Evolutionary conservation across 1,140 invertebrate species (phyloP).

Genomic region (Sinella curviseta): DNA sequence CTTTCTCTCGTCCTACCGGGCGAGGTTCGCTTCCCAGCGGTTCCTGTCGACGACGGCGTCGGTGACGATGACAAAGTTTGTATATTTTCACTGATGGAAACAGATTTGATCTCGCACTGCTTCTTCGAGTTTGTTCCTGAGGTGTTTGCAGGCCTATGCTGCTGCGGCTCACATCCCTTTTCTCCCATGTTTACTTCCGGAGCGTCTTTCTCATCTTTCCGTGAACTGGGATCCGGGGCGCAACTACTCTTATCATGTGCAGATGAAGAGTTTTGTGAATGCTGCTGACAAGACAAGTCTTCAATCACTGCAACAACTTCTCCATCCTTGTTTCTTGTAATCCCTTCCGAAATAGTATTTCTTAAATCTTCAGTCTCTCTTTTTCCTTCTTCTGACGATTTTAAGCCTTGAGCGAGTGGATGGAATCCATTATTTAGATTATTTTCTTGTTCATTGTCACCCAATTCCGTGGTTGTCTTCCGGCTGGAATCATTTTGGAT

Average conservation of each 20-base stretch:
- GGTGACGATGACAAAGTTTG: not conserved
- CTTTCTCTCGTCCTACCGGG: not conserved
- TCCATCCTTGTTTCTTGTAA: not conserved
- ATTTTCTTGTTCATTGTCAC: slow-evolving; percentile 23
- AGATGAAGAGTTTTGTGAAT: not conserved
- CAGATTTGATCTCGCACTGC: not conserved
- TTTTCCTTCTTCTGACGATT: not conserved
- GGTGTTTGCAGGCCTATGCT: not conserved
- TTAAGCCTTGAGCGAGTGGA: not conserved
- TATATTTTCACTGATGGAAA: not conserved
- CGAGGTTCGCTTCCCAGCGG: not conserved
- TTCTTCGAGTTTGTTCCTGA: not conserved
- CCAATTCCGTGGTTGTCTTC: not conserved
- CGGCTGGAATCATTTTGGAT: slow-evolving; percentile 12
- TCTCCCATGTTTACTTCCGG: not conserved
- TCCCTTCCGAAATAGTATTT: not conserved
- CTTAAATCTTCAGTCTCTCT: not conserved
- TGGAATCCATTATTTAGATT: slow-evolving; percentile 18
- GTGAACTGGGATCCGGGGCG: not conserved
- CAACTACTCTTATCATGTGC: no score
- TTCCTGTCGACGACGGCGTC: not conserved
- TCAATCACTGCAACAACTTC: no score
- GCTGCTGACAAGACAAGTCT: not conserved
- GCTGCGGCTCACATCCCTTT: not conserved
- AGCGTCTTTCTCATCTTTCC: not conserved